phyloP scores from a whole-genome alignment of 2,113 vertebrate genomes.

The Potamarius usumacintae region DNA sequence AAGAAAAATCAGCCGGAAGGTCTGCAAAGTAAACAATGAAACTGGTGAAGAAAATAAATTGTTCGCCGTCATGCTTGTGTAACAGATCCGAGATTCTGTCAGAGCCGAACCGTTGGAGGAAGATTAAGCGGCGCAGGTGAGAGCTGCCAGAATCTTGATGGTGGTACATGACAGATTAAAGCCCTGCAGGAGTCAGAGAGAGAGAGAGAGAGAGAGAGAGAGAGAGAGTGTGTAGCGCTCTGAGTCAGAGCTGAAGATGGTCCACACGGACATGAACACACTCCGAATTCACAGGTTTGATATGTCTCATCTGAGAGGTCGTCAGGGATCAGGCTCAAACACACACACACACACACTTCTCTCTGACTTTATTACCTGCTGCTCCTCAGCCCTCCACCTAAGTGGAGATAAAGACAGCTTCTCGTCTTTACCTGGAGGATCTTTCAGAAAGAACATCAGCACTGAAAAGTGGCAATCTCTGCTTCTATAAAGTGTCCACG shows the following conservation, averaged over 20 bases:
- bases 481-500: neutral
- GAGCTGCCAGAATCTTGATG: slow-evolving; percentile 37
- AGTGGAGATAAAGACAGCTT: neutral
- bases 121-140: slow-evolving; percentile 25
- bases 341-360: neutral
- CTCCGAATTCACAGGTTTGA: slow-evolving; percentile 12
- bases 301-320: slow-evolving; percentile 10
- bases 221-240: no score
- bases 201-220: no score
- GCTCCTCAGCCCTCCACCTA: slow-evolving; percentile 3
- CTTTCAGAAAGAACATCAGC: neutral
- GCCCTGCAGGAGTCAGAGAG: slow-evolving; percentile 20
- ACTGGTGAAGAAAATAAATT: neutral
- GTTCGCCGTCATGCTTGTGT: neutral
- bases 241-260: neutral
- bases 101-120: slow-evolving; percentile 4
- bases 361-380: neutral
- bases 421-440: neutral
- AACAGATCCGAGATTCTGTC: slow-evolving; percentile 4
- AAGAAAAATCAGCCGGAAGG: neutral
- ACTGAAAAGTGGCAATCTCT: neutral
- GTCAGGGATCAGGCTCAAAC: neutral
- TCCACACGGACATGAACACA: neutral
- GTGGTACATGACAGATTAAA: slow-evolving; percentile 46
- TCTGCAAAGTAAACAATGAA: neutral